phyloP scores from a whole-genome alignment of 2,797 vertebrate species.

The Acanthurus lineatus region DNA sequence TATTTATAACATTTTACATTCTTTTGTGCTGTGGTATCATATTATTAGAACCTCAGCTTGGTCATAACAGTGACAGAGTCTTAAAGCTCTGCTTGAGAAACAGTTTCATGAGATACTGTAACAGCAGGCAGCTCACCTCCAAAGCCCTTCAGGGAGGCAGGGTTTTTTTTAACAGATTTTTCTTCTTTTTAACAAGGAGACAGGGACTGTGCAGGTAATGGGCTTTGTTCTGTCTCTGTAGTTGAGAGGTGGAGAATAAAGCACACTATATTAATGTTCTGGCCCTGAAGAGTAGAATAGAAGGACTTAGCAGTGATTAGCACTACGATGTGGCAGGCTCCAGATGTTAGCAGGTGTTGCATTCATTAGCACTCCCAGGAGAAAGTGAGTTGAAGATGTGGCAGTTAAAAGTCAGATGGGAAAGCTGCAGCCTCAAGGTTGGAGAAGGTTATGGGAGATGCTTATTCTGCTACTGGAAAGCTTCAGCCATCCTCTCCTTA shows the following conservation, averaged over 20 bases:
- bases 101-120: conserved; percentile 27
- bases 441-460: background rate
- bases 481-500: no score
- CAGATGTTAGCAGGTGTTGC: conserved; percentile 54
- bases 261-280: conserved; percentile 23
- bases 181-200: conserved; percentile 61
- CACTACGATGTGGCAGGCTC: conserved; percentile 38
- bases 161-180: conserved; percentile 39
- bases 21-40: conserved; percentile 11
- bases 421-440: conserved; percentile 27
- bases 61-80: conserved; percentile 34
- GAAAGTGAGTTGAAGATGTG: conserved; percentile 33
- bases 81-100: conserved; percentile 20
- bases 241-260: conserved; percentile 40
- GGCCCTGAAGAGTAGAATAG: conserved; percentile 27
- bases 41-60: conserved; percentile 12
- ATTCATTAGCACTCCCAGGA: conserved; percentile 48
- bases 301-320: conserved; percentile 44
- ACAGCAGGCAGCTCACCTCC: conserved; percentile 43
- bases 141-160: conserved; percentile 24
- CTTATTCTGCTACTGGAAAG: no score
- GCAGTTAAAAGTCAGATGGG: conserved; percentile 30
- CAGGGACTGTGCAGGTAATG: conserved; percentile 31
- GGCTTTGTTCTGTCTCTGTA: conserved; percentile 52
- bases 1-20: conserved; percentile 38